Evolutionary conservation across 2,113 vertebrate species (phyloP).

Genomic region (Eptatretus burgeri): DNA sequence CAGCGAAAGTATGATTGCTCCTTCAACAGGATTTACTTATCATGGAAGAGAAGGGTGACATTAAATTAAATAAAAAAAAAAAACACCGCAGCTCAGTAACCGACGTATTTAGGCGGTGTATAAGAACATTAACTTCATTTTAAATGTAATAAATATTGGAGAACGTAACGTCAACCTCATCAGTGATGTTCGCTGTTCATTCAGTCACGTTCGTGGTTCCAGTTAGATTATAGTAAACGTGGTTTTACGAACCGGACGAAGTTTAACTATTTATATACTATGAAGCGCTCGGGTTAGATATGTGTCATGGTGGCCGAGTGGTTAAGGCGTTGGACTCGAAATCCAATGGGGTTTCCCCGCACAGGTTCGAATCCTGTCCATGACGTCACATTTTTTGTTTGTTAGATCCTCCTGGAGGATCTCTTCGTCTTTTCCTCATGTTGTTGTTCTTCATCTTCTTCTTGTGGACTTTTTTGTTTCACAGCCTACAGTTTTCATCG

Average conservation of each 20-base stretch:
- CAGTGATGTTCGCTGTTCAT: too few species aligned
- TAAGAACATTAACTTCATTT: background rate
- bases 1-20: too few species aligned
- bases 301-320: constrained; percentile 4
- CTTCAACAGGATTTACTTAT: too few species aligned
- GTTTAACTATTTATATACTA: background rate
- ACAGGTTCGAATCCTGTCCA: constrained; percentile 7
- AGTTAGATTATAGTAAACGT: background rate
- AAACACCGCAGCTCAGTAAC: too few species aligned
- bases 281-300: background rate
- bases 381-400: background rate
- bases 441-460: too few species aligned
- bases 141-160: background rate
- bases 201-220: background rate
- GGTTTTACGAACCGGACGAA: background rate
- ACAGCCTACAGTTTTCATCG: too few species aligned
- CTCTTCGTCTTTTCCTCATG: too few species aligned
- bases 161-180: background rate
- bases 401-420: too few species aligned
- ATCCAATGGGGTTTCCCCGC: constrained; percentile 6
- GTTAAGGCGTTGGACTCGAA: constrained; percentile 7
- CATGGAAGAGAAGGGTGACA: too few species aligned
- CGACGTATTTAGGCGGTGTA: background rate
- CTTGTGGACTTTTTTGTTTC: too few species aligned
- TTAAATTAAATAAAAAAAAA: too few species aligned